Conservation (phyloP, 2,888 invertebrate genomes). For the Alloscopus bannaensis region DNA sequence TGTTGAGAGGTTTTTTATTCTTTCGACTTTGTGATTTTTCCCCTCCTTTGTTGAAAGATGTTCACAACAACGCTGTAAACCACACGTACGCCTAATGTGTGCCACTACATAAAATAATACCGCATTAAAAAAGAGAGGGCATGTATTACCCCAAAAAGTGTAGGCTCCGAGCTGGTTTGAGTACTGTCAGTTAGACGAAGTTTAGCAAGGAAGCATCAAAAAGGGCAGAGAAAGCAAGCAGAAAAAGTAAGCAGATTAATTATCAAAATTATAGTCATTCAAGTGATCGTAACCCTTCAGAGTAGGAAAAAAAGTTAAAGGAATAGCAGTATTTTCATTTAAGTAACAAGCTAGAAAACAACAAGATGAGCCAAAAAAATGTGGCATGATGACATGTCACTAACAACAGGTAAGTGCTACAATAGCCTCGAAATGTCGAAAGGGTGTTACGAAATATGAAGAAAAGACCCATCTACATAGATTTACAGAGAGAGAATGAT, state of each 20-base stretch:
- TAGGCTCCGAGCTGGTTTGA: too few relatives aligned
- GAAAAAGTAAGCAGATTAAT: conserved; percentile 61
- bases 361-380: conserved; percentile 11
- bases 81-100: not conserved
- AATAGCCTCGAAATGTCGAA: conserved; percentile 39
- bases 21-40: conserved; percentile 43
- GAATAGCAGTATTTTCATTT: conserved; percentile 32
- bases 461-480: too few relatives aligned
- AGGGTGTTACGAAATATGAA: too few relatives aligned
- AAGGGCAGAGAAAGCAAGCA: conserved; percentile 30
- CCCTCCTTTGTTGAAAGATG: not conserved
- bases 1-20: conserved; percentile 58
- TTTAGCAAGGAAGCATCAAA: too few relatives aligned
- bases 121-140: too few relatives aligned
- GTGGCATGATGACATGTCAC: conserved; percentile 25
- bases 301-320: conserved; percentile 58
- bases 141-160: not conserved
- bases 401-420: conserved; percentile 33
- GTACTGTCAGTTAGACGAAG: too few relatives aligned
- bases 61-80: too few relatives aligned
- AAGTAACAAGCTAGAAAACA: conserved; percentile 3
- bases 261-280: conserved; percentile 63
- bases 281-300: conserved; percentile 58
- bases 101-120: too few relatives aligned
- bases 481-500: not conserved